Evolutionary conservation across 2,797 vertebrate genomes (phyloP).

Genomic region (Carcharodon carcharias): DNA sequence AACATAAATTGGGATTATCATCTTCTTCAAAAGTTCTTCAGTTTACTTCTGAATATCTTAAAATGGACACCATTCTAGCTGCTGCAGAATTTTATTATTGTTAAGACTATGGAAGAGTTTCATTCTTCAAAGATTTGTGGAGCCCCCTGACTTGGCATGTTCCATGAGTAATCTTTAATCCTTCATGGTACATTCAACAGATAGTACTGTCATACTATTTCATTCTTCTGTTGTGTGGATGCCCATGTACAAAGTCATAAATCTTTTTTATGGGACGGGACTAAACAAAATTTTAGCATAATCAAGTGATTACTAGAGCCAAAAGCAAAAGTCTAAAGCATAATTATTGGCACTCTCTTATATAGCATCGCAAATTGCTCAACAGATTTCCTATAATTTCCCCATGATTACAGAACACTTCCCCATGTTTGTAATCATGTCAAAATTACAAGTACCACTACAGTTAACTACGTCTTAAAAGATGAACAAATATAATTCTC

Average conservation of each 20-base stretch:
- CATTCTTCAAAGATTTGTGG: background rate
- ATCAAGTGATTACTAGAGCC: background rate
- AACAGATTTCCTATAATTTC: constrained; percentile 21
- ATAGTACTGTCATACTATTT: background rate
- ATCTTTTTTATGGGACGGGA: background rate
- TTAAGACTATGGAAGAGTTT: background rate
- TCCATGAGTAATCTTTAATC: background rate
- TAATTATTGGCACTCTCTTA: constrained; percentile 23
- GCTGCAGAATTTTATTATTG: background rate
- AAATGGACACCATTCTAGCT: too few relatives aligned
- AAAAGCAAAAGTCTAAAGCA: background rate
- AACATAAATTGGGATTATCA: background rate
- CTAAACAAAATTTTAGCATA: background rate
- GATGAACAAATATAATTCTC: background rate
- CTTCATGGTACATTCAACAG: background rate
- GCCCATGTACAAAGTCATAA: background rate
- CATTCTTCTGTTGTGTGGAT: background rate
- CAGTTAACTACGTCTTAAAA: constrained; percentile 16
- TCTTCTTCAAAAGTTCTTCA: background rate
- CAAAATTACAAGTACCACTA: constrained; percentile 31
- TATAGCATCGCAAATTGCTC: constrained; percentile 8
- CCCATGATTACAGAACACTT: constrained; percentile 32
- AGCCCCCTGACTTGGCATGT: background rate
- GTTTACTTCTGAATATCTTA: background rate
- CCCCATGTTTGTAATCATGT: constrained; percentile 27